Evolutionary conservation across 2,888 invertebrate species (phyloP).

Genomic region (Troides oblongomaculatus): DNA sequence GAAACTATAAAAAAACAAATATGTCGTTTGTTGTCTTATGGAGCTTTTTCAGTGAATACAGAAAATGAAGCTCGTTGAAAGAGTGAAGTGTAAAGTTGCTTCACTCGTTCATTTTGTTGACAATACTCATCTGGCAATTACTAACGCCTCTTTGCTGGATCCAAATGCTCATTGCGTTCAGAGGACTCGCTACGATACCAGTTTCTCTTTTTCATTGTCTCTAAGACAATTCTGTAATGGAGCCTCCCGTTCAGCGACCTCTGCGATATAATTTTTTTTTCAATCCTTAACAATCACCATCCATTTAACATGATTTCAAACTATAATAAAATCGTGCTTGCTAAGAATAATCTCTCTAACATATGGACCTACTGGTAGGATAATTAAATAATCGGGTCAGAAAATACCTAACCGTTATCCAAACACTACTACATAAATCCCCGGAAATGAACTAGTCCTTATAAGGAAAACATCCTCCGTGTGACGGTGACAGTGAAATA

Average conservation of each 20-base stretch:
- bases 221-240: conserved; percentile 14
- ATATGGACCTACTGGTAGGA: too few species aligned
- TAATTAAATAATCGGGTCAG: too few species aligned
- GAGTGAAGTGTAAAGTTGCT: conserved; percentile 9
- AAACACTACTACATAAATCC: too few species aligned
- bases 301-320: not conserved
- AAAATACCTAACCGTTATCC: too few species aligned
- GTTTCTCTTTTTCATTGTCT: conserved; percentile 14
- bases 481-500: too few species aligned
- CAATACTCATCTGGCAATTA: conserved; percentile 20
- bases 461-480: too few species aligned
- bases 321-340: too few species aligned
- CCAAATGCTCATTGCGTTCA: conserved; percentile 5
- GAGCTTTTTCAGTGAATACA: not conserved
- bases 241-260: not conserved
- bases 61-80: not conserved
- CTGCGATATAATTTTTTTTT: not conserved
- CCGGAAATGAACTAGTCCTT: too few species aligned
- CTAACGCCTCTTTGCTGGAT: conserved; percentile 10
- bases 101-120: conserved; percentile 13
- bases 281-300: not conserved
- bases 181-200: conserved; percentile 2
- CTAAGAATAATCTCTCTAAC: too few species aligned
- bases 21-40: not conserved
- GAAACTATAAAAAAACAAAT: not conserved